These are phyloP conservation scores for Rhinichthys osculus DNA, from an alignment of 2,797 vertebrate species.

Conservation along the genomic window DNA sequence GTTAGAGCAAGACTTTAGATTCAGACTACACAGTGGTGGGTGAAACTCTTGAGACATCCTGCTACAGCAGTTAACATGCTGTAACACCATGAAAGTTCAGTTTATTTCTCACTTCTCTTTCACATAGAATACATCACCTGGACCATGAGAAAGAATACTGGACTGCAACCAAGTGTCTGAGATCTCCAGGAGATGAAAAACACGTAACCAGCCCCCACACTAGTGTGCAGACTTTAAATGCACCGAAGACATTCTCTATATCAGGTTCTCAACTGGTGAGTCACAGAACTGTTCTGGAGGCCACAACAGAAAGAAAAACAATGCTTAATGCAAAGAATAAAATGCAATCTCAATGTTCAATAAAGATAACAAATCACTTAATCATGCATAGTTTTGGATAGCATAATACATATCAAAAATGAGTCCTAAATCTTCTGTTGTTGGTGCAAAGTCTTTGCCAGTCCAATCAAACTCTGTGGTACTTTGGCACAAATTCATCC, in stretches of 20 bases:
- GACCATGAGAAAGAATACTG: neutral
- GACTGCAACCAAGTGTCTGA: neutral
- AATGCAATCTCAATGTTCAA: neutral
- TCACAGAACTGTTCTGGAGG: neutral
- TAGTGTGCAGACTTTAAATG: neutral
- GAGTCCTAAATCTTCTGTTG: neutral
- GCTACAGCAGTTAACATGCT: neutral
- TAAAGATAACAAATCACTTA: neutral
- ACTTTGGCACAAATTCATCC: slow-evolving; percentile 26
- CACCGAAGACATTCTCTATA: neutral
- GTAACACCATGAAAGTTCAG: neutral
- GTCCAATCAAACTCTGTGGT: slow-evolving; percentile 15
- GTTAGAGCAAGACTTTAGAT: neutral
- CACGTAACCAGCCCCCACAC: neutral
- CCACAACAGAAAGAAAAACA: neutral
- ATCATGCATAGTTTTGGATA: neutral
- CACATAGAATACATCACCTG: neutral
- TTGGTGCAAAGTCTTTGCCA: slow-evolving; percentile 8
- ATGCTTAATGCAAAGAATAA: neutral
- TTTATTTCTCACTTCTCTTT: neutral
- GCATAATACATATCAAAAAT: neutral
- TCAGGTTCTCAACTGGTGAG: neutral
- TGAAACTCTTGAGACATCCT: neutral
- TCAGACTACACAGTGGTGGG: neutral
- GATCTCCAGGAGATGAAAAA: neutral